Conservation (phyloP, 2,888 invertebrate genomes). For the Prenolepis imparis region DNA sequence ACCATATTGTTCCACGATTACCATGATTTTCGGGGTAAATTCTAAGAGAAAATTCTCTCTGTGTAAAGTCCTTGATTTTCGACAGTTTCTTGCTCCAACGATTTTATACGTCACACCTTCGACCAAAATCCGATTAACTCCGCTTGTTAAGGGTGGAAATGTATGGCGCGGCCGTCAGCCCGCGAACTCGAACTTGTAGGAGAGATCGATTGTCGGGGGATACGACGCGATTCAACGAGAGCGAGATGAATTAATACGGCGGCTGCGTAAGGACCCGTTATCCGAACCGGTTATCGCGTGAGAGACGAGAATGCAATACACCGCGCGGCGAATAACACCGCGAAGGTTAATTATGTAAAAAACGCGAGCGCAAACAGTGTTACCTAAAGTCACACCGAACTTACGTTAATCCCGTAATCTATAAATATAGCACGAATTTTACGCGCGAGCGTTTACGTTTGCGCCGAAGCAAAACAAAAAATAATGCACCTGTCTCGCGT, state of each 20-base stretch:
- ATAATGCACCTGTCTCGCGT: constrained; percentile 37
- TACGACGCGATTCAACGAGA: constrained; percentile 29
- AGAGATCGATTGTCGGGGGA: not conserved
- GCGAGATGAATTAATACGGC: constrained; percentile 42
- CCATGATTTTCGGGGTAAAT: too few relatives aligned
- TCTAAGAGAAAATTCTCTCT: too few relatives aligned
- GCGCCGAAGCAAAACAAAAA: constrained; percentile 23
- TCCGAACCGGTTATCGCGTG: constrained; percentile 49
- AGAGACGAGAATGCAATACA: constrained; percentile 47
- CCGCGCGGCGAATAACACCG: constrained; percentile 57
- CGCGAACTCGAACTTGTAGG: not conserved
- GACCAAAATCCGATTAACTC: not conserved
- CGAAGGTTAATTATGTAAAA: constrained; percentile 72
- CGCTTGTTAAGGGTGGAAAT: not conserved
- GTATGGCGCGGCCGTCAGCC: not conserved
- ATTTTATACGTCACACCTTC: too few relatives aligned
- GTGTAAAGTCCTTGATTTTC: not conserved
- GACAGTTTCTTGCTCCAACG: too few relatives aligned
- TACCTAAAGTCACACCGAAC: constrained; percentile 58
- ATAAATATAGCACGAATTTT: constrained; percentile 67
- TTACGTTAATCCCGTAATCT: constrained; percentile 57
- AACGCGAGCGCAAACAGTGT: constrained; percentile 48
- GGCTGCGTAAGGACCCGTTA: constrained; percentile 42
- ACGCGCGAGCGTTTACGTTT: constrained; percentile 53
- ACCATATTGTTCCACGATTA: too few relatives aligned